Evolutionary conservation across 2,797 vertebrate genomes (phyloP).

Genomic region (Aphelocoma californica): DNA sequence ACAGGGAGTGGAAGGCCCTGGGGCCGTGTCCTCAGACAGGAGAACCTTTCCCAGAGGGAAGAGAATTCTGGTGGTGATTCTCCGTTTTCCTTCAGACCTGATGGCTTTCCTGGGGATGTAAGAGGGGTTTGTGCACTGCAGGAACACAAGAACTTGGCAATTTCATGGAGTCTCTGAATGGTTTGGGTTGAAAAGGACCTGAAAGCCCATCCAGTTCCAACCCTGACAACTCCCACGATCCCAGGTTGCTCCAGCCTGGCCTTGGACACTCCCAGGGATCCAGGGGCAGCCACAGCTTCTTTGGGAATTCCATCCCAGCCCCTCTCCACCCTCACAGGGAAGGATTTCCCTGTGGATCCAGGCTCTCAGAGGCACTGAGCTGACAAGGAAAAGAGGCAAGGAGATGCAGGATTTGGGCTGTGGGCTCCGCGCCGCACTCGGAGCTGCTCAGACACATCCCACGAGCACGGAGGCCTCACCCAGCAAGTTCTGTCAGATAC

Average conservation of each 20-base stretch:
- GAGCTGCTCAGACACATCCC: neutral
- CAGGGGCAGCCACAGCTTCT: neutral
- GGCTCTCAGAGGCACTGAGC: neutral
- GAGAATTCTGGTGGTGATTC: neutral
- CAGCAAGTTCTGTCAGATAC: neutral
- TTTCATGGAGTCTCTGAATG: neutral
- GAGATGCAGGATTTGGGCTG: rapidly evolving
- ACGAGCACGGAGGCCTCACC: neutral
- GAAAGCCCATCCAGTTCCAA: neutral
- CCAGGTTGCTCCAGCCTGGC: neutral
- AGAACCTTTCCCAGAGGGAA: neutral
- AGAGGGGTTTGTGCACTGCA: neutral
- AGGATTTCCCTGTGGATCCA: neutral
- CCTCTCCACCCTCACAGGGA: neutral
- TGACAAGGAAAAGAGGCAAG: rapidly evolving
- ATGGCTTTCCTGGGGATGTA: rapidly evolving
- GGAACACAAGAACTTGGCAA: neutral
- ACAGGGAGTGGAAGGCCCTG: neutral
- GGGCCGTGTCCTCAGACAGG: rapidly evolving
- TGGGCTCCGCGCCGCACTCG: rapidly evolving
- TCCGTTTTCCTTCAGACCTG: rapidly evolving
- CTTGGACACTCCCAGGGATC: neutral
- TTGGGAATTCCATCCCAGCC: neutral
- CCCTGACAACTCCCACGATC: rapidly evolving
- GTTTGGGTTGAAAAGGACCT: neutral